Evolutionary conservation across 2,797 vertebrate genomes (phyloP).

Genomic region (Loriculus beryllinus): DNA sequence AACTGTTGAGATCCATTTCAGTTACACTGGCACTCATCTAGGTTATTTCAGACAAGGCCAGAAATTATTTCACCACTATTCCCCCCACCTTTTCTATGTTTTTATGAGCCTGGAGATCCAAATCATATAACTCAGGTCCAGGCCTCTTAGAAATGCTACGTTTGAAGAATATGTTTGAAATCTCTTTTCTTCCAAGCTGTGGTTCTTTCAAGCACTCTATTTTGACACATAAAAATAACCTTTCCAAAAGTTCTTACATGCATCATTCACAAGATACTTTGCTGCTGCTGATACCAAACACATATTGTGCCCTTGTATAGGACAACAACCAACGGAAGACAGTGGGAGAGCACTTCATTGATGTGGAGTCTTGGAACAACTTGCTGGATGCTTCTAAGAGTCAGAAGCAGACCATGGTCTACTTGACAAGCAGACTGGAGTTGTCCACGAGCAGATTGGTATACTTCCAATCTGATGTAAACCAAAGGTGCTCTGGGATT

Average conservation of each 20-base stretch:
- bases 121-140: neutral
- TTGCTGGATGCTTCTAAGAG: neutral
- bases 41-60: neutral
- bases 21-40: neutral
- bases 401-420: neutral
- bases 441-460: neutral
- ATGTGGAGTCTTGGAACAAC: neutral
- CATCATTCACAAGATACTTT: neutral
- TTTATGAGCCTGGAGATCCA: neutral
- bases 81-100: neutral
- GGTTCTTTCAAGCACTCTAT: neutral
- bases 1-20: neutral
- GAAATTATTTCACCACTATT: neutral
- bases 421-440: neutral
- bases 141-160: neutral
- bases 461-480: neutral
- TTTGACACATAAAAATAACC: neutral
- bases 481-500: neutral
- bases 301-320: neutral
- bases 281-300: neutral
- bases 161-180: neutral
- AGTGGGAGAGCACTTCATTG: neutral
- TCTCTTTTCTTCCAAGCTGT: rapidly evolving
- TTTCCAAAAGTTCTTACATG: neutral
- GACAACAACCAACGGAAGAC: neutral